phyloP scores from a whole-genome alignment of 2,888 invertebrate species.

The Ormyrus labotus region DNA sequence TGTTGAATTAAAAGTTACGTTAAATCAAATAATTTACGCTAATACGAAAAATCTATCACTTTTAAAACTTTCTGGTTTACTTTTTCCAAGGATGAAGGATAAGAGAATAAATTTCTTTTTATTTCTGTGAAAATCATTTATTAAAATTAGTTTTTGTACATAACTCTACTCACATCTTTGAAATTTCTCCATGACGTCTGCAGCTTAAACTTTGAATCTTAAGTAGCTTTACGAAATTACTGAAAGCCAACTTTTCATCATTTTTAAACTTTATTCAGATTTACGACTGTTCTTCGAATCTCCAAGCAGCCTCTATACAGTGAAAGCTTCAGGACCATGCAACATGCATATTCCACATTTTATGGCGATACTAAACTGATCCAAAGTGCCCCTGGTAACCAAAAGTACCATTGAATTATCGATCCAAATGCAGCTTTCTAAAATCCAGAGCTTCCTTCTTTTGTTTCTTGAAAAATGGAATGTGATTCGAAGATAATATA shows the following conservation, averaged over 20 bases:
- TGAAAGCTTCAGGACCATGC: constrained; percentile 41
- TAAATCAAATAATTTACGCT: too few relatives aligned
- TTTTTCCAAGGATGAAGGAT: too few relatives aligned
- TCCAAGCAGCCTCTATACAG: constrained; percentile 38
- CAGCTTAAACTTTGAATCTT: constrained; percentile 25
- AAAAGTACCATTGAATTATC: constrained; percentile 52
- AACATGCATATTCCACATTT: constrained; percentile 60
- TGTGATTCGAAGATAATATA: constrained; percentile 37
- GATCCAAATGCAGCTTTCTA: constrained; percentile 40
- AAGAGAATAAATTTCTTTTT: too few relatives aligned
- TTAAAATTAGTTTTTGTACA: too few relatives aligned
- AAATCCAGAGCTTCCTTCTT: constrained; percentile 1
- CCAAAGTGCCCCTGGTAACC: constrained; percentile 60
- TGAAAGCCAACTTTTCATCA: constrained; percentile 39
- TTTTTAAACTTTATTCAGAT: constrained; percentile 49
- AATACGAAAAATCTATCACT: too few relatives aligned
- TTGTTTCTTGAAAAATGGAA: constrained; percentile 21
- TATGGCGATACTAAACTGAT: constrained; percentile 65
- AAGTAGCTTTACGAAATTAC: constrained; percentile 43
- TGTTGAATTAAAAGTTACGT: background rate
- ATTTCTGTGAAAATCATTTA: too few relatives aligned
- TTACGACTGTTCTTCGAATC: constrained; percentile 55
- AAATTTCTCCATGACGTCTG: background rate
- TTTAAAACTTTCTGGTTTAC: too few relatives aligned
- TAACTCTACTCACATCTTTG: too few relatives aligned